These are phyloP conservation scores for Aotus griseimembra DNA, from an alignment of 2,797 vertebrate genomes.

Conservation along the genomic window DNA sequence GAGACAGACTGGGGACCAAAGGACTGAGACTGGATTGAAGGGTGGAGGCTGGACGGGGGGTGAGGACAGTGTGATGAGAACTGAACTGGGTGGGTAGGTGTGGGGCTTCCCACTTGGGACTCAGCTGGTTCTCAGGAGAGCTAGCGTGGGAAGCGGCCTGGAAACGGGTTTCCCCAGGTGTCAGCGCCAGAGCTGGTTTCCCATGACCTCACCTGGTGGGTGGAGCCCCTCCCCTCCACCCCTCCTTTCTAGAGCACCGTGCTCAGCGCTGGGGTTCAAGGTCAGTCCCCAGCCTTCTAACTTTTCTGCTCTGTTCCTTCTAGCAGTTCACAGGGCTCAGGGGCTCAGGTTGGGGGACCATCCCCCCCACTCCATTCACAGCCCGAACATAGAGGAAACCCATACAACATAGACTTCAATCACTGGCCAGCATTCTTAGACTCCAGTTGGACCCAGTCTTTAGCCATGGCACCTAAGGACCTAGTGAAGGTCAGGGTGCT, in stretches of 20 bases:
- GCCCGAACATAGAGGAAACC: neutral
- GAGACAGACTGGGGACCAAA: neutral
- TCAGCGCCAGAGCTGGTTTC: conserved; percentile 78
- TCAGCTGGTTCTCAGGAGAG: conserved; percentile 80
- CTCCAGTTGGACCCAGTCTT: conserved; percentile 10
- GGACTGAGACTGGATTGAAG: neutral
- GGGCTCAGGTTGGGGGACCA: neutral
- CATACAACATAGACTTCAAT: neutral
- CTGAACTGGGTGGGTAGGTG: neutral
- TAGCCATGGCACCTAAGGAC: neutral
- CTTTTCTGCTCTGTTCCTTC: conserved; percentile 8
- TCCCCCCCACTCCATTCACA: neutral
- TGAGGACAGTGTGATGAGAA: conserved; percentile 53
- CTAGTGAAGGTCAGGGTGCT: neutral
- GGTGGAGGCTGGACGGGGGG: conserved; percentile 21
- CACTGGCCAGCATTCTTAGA: neutral
- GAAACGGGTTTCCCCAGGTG: conserved; percentile 83
- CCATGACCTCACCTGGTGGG: conserved; percentile 79
- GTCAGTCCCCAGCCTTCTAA: conserved; percentile 2
- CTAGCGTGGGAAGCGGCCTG: conserved; percentile 77
- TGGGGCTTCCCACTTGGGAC: conserved; percentile 56
- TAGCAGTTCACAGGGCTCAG: neutral
- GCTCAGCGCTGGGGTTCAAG: conserved; percentile 29
- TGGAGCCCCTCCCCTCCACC: conserved; percentile 62
- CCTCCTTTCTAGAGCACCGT: conserved; percentile 46